Evolutionary conservation across 2,888 invertebrate species (phyloP).

Genomic region (Cylloceria caligata): DNA sequence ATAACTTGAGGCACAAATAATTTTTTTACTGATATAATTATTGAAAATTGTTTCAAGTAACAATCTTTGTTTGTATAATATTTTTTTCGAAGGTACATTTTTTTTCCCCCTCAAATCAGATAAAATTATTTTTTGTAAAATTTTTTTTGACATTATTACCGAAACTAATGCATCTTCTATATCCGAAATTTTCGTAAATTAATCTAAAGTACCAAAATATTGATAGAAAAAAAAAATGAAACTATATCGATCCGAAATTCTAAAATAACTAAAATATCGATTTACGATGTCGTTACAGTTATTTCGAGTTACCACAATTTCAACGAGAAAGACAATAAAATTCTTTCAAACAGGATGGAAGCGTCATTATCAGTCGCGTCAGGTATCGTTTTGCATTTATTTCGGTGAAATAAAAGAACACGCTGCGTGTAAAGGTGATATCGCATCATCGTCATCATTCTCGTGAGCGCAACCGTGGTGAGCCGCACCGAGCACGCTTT

Average conservation of each 20-base stretch:
- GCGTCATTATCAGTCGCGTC: background rate
- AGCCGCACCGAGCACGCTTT: constrained; percentile 52
- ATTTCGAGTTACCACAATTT: background rate
- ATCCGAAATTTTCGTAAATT: too few relatives aligned
- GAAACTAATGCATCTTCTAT: too few relatives aligned
- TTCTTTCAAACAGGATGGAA: background rate
- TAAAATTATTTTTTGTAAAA: too few relatives aligned
- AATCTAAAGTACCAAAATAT: background rate
- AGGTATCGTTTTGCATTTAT: background rate
- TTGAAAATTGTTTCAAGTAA: too few relatives aligned
- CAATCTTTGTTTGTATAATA: too few relatives aligned
- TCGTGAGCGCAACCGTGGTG: constrained; percentile 6
- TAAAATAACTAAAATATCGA: background rate
- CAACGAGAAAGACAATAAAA: background rate
- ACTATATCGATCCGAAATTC: too few relatives aligned
- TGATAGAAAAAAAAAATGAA: background rate
- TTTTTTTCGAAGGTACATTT: too few relatives aligned
- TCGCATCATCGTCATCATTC: constrained; percentile 43
- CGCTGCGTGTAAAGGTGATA: constrained; percentile 20
- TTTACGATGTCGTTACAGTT: background rate
- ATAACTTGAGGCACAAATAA: too few relatives aligned
- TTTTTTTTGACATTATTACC: too few relatives aligned
- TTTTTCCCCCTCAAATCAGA: too few relatives aligned
- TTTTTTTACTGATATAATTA: too few relatives aligned
- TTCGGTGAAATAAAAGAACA: constrained; percentile 10